phyloP scores from a whole-genome alignment of 1,140 invertebrate species.

The Drosophila repleta region DNA sequence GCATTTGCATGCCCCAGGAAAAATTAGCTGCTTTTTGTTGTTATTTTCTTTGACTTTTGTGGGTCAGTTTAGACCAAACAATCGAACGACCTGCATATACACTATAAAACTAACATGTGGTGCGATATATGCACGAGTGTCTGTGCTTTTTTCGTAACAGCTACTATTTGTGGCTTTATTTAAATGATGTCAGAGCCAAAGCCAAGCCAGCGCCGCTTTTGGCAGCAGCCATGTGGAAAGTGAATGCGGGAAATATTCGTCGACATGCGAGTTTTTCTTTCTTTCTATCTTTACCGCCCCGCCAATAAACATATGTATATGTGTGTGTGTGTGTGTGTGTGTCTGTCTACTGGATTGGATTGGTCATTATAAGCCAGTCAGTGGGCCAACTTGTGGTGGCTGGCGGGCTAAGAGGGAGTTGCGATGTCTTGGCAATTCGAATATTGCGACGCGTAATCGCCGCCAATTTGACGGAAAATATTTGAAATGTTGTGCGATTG shows the following conservation, averaged over 20 bases:
- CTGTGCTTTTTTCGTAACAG: conserved; percentile 60
- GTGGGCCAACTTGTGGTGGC: conserved; percentile 65
- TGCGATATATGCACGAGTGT: conserved; percentile 13
- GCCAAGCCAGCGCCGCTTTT: conserved; percentile 42
- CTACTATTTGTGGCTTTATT: conserved; percentile 65
- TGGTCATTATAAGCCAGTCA: conserved; percentile 73
- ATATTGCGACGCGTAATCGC: conserved; percentile 69
- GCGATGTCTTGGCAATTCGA: conserved; percentile 50
- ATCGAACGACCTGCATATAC: conserved; percentile 19
- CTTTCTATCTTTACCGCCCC: conserved; percentile 36
- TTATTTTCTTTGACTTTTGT: conserved; percentile 51
- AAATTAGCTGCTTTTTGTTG: conserved; percentile 18
- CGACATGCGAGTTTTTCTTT: conserved; percentile 72
- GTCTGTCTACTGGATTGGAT: conserved; percentile 26
- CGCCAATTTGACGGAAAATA: conserved; percentile 75
- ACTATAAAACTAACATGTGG: conserved; percentile 5
- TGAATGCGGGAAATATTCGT: conserved; percentile 79
- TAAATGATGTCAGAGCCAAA: conserved; percentile 68
- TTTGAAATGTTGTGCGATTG: conserved; percentile 39
- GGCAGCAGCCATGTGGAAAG: conserved; percentile 74
- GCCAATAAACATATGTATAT: conserved; percentile 3
- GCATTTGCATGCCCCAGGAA: conserved; percentile 38
- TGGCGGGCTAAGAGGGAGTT: not conserved
- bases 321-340: conserved; percentile 16
- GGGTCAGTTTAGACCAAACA: conserved; percentile 47